These are phyloP conservation scores for Apotomis turbidana DNA, from an alignment of 2,888 invertebrate genomes.

Conservation along the genomic window DNA sequence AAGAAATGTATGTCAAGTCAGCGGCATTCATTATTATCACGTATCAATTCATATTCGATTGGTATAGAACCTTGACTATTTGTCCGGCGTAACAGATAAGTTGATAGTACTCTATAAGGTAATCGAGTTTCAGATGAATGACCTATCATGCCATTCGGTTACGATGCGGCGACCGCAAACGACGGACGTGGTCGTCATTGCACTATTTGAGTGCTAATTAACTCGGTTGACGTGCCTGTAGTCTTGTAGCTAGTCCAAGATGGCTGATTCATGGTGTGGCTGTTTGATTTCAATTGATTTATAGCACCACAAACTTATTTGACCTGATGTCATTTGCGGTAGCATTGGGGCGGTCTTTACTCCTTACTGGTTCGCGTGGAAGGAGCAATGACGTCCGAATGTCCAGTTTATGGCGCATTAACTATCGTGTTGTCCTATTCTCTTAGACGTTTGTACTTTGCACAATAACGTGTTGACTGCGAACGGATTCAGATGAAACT, in stretches of 20 bases:
- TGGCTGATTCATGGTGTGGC: slow-evolving; percentile 7
- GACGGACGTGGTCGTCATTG: slow-evolving; percentile 4
- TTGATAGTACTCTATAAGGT: not conserved
- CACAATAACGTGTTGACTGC: too few relatives aligned
- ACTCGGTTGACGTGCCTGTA: slow-evolving; percentile 26
- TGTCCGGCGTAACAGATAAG: too few relatives aligned
- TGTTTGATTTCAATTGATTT: slow-evolving; percentile 26
- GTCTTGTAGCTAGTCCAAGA: slow-evolving; percentile 13
- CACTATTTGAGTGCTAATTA: slow-evolving; percentile 18
- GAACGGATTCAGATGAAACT: too few relatives aligned
- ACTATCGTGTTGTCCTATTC: too few relatives aligned
- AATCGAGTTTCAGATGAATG: slow-evolving; percentile 3
- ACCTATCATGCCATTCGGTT: slow-evolving; percentile 2
- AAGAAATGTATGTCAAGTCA: too few relatives aligned
- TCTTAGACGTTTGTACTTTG: too few relatives aligned
- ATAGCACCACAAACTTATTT: slow-evolving; percentile 25
- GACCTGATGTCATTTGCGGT: slow-evolving; percentile 7
- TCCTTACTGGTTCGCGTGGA: not conserved
- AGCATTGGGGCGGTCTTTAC: not conserved
- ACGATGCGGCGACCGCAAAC: slow-evolving; percentile 20
- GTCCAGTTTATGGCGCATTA: too few relatives aligned
- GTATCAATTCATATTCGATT: too few relatives aligned
- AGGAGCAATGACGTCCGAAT: not conserved
- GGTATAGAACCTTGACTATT: too few relatives aligned
- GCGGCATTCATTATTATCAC: too few relatives aligned